These are phyloP conservation scores for Chironomus riparius DNA, from an alignment of 2,888 invertebrate species.

Conservation along the genomic window DNA sequence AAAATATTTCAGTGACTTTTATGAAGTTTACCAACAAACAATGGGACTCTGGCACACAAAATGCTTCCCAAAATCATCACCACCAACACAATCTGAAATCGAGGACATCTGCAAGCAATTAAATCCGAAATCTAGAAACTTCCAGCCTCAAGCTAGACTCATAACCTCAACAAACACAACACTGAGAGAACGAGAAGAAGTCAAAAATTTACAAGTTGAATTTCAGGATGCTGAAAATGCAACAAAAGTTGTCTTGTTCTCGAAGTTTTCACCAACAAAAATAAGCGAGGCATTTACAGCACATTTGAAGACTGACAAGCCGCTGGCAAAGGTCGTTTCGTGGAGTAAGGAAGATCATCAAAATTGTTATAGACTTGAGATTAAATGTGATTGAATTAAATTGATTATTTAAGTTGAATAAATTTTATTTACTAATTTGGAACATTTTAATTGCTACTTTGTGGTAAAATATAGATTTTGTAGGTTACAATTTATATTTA, in stretches of 20 bases:
- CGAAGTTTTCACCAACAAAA: constrained; percentile 39
- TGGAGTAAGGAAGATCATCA: constrained; percentile 39
- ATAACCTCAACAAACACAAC: constrained; percentile 34
- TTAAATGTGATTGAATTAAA: constrained; percentile 28
- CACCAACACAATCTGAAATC: constrained; percentile 46
- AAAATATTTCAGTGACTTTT: constrained; percentile 43
- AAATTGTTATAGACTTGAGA: constrained; percentile 38
- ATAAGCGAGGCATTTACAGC: constrained; percentile 37
- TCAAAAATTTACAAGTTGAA: constrained; percentile 30
- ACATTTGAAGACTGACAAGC: constrained; percentile 39
- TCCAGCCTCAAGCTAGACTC: background rate
- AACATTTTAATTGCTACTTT: no score
- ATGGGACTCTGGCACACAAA: constrained; percentile 65
- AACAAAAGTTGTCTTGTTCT: constrained; percentile 38
- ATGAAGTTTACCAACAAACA: constrained; percentile 55
- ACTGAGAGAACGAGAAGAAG: constrained; percentile 29
- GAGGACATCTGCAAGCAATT: constrained; percentile 53
- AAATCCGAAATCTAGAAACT: constrained; percentile 36
- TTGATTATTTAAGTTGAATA: no score
- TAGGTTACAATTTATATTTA: no score
- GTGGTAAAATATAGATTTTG: no score
- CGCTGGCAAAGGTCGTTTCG: constrained; percentile 38
- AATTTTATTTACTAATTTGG: no score
- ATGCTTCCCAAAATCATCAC: constrained; percentile 50
- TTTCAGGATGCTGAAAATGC: constrained; percentile 28